Percentiles rank a stretch among this genome's conserved stretches.
Conservation (phyloP, 2,113 vertebrate genomes). For the Grammomys surdaster region DNA sequence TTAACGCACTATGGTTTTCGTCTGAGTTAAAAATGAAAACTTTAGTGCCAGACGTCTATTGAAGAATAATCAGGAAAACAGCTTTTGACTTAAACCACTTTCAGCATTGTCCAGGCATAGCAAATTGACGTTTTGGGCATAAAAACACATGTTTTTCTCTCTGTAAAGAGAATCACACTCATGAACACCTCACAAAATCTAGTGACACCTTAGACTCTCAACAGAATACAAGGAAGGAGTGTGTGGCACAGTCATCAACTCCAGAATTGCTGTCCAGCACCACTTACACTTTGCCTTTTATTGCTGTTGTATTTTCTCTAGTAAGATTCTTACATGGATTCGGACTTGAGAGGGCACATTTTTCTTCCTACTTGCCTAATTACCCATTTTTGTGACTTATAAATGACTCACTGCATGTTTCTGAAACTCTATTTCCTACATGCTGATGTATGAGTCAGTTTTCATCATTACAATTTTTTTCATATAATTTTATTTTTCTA, state of each 20-base stretch:
- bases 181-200: slow-evolving; percentile 20
- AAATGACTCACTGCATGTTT: slow-evolving; percentile 35
- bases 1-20: background rate
- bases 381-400: background rate
- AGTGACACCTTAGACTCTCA: slow-evolving; percentile 32
- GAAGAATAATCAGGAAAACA: background rate
- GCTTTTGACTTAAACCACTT: background rate
- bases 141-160: background rate
- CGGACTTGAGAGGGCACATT: background rate
- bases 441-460: background rate
- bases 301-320: background rate
- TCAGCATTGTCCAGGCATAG: background rate
- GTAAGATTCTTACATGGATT: background rate
- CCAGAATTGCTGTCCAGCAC: slow-evolving; percentile 38
- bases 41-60: background rate
- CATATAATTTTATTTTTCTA: slow-evolving; percentile 10
- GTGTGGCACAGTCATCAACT: slow-evolving; percentile 34
- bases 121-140: background rate
- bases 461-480: background rate
- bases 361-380: background rate
- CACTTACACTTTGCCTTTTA: background rate
- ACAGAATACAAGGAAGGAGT: background rate
- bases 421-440: background rate
- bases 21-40: background rate
- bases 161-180: background rate